These are phyloP conservation scores for Pogonocherus hispidulus DNA, from an alignment of 2,888 invertebrate species.

Conservation along the genomic window DNA sequence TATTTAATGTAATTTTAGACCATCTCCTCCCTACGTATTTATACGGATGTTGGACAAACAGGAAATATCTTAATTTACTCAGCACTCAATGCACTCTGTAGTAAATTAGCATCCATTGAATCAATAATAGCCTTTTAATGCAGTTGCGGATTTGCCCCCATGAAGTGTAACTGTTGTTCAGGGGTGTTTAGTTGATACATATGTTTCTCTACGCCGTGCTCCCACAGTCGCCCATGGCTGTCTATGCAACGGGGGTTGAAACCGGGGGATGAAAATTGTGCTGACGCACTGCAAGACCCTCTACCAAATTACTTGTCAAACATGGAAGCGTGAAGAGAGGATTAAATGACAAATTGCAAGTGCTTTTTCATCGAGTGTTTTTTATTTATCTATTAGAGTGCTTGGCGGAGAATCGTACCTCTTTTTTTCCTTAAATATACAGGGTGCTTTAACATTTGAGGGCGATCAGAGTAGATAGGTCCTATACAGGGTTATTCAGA, in stretches of 20 bases:
- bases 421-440: background rate
- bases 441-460: background rate
- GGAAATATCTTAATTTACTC: constrained; percentile 44
- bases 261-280: constrained; percentile 31
- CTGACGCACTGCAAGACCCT: constrained; percentile 14
- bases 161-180: constrained; percentile 51
- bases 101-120: constrained; percentile 64
- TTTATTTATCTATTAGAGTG: constrained; percentile 51
- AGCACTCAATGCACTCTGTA: constrained; percentile 37
- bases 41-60: constrained; percentile 20
- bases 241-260: constrained; percentile 19
- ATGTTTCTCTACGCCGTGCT: constrained; percentile 60
- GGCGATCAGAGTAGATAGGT: too few relatives aligned
- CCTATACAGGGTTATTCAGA: too few relatives aligned
- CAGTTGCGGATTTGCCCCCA: constrained; percentile 61
- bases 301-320: constrained; percentile 61
- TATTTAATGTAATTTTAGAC: too few relatives aligned
- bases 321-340: constrained; percentile 63
- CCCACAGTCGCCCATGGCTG: constrained; percentile 52
- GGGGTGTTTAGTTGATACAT: constrained; percentile 61
- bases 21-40: background rate
- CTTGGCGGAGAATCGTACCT: background rate
- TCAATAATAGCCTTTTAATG: constrained; percentile 64
- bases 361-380: constrained; percentile 56
- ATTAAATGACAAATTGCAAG: constrained; percentile 65